Evolutionary conservation across 2,797 vertebrate genomes (phyloP), one percentile per base, ranked within the genome.

Genomic region (Liparis tanakae): DNA sequence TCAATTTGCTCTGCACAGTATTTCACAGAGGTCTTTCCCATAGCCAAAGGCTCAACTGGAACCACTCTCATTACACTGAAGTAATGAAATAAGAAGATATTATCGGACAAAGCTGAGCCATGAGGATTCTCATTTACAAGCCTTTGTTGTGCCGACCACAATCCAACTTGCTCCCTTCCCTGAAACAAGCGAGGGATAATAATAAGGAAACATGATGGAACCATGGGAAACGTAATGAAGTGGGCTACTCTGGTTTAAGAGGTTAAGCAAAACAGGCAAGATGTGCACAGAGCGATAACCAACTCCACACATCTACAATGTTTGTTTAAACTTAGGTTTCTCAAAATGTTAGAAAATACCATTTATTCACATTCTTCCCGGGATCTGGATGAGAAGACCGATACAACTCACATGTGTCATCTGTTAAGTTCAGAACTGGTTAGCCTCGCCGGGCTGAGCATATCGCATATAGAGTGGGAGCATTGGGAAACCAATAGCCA

Each of bases 21-120:
- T 77, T 63, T 74, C 59, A 60, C 33, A 48, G 75, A 60, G 70
- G 37, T 13, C 43, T 14, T 74, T 74, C 57, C 64, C 1, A 36
- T 70, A 59, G 68, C 70, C 72, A 59, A 8, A 33, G 81, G 65
- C 79, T 77, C 58, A 73, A 67, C 51, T 72, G 20, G 56, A 65
- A 78, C 72, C 60, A 76, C 68, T 74, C 59, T 75, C 72, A 77
- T 78, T 58, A 66, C 70, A 57, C 61, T 36, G 48, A 59, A 57
- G 59, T 4, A 15, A 17, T 53, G 58, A 25, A 74, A 83, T 70
- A 7, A 62, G 22, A 5, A 80, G 70, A 81, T 58, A 67, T 58
- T 74, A 82, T 62, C 72, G 76, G 74, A 84, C 80, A 81, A 80
- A 77, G 51, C 72, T 44, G 60, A 66, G 61, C 82, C 66, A 72